Conservation (phyloP, 2,113 vertebrate genomes). For the Peromyscus californicus region DNA sequence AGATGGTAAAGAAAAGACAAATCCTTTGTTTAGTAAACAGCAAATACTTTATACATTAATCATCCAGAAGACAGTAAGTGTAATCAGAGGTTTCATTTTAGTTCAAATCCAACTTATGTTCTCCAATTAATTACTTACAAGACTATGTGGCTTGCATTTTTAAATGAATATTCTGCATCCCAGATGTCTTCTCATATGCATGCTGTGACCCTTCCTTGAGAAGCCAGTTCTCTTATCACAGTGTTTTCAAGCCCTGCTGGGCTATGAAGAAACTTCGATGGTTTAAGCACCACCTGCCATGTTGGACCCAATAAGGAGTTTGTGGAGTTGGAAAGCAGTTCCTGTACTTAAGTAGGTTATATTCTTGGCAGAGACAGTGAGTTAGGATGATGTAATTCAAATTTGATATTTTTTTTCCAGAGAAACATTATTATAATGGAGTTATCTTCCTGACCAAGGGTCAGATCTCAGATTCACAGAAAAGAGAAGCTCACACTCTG, state of each 20-base stretch:
- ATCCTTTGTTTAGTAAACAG: slow-evolving; percentile 72
- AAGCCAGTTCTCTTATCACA: slow-evolving; percentile 68
- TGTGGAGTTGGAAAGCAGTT: slow-evolving; percentile 61
- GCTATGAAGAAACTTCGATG: slow-evolving; percentile 67
- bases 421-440: slow-evolving; percentile 73
- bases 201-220: slow-evolving; percentile 73
- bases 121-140: slow-evolving; percentile 65
- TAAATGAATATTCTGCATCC: slow-evolving; percentile 78
- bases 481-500: slow-evolving; percentile 1
- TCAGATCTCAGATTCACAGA: slow-evolving; percentile 59
- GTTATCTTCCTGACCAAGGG: slow-evolving; percentile 63
- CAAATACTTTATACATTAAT: slow-evolving; percentile 73
- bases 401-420: slow-evolving; percentile 62
- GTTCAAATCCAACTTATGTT: slow-evolving; percentile 75
- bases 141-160: slow-evolving; percentile 78
- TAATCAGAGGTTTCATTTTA: slow-evolving; percentile 71
- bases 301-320: slow-evolving; percentile 71
- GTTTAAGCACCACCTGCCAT: slow-evolving; percentile 70
- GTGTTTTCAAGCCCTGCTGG: slow-evolving; percentile 66
- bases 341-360: slow-evolving; percentile 67
- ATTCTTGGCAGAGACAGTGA: slow-evolving; percentile 72
- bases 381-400: slow-evolving; percentile 77
- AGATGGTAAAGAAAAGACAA: slow-evolving; percentile 64
- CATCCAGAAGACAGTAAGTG: slow-evolving; percentile 71
- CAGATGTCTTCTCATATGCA: slow-evolving; percentile 75